Conservation (phyloP, 2,113 vertebrate genomes). For the Labrus mixtus region DNA sequence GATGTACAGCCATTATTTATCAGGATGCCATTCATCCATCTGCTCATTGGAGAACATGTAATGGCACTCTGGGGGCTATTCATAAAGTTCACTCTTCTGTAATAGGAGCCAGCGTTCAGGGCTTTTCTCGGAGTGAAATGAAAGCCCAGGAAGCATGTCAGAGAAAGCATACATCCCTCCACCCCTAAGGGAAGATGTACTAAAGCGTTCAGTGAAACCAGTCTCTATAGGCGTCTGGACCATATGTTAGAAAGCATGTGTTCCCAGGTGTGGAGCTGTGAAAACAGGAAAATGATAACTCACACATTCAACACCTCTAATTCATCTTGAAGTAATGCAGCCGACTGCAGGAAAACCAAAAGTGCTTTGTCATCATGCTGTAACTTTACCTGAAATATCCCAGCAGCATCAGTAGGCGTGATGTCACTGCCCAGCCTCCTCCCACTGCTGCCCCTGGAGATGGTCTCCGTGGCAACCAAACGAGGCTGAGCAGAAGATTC, state of each 20-base stretch:
- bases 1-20: conserved; percentile 61
- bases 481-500: conserved; percentile 55
- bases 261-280: conserved; percentile 23
- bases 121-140: conserved; percentile 60
- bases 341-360: conserved; percentile 45
- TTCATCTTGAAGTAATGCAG: conserved; percentile 24
- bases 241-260: background rate
- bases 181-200: background rate
- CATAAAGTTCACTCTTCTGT: conserved; percentile 73
- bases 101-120: conserved; percentile 46
- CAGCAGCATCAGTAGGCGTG: conserved; percentile 48
- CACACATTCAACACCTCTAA: conserved; percentile 1
- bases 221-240: background rate
- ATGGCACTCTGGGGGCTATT: conserved; percentile 67
- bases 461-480: conserved; percentile 62
- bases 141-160: conserved; percentile 48
- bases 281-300: background rate
- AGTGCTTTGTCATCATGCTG: conserved; percentile 65
- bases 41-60: conserved; percentile 67
- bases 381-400: conserved; percentile 64
- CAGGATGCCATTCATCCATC: conserved; percentile 70
- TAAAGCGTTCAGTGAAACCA: conserved; percentile 3
- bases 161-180: conserved; percentile 7
- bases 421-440: conserved; percentile 63
- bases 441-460: conserved; percentile 49